phyloP scores from a whole-genome alignment of 64 coral and sea anemone genomes.

The Hydrozoanthus tunicans region DNA sequence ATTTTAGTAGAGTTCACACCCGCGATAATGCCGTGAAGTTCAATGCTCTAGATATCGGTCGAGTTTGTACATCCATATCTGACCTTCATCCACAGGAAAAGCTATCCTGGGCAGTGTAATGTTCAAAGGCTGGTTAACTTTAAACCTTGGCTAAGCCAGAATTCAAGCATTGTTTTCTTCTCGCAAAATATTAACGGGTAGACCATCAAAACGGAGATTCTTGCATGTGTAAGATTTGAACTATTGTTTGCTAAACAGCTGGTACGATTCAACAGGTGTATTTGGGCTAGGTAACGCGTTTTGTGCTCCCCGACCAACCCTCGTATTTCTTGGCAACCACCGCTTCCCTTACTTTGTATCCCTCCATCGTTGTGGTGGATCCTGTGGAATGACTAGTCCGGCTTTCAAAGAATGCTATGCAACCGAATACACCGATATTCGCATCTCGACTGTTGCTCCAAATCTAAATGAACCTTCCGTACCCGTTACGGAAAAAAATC shows the following conservation, averaged over 20 bases:
- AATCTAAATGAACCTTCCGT: neutral
- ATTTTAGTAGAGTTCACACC: too few relatives aligned
- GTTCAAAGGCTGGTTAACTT: too few relatives aligned
- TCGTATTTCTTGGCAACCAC: neutral
- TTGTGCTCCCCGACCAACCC: neutral
- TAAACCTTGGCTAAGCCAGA: too few relatives aligned
- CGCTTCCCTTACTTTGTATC: slow-evolving; percentile 23
- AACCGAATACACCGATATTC: neutral
- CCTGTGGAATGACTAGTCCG: neutral
- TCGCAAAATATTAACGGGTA: neutral
- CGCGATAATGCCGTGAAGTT: too few relatives aligned
- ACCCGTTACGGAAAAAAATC: neutral
- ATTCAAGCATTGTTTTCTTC: too few relatives aligned
- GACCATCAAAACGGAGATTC: neutral
- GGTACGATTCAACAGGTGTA: neutral
- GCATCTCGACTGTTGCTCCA: neutral
- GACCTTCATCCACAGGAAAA: too few relatives aligned
- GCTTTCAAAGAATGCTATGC: neutral
- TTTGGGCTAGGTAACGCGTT: neutral
- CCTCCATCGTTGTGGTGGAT: slow-evolving; percentile 43
- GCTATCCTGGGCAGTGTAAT: too few relatives aligned
- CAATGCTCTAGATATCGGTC: too few relatives aligned
- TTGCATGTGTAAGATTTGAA: neutral
- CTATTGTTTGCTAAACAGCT: neutral
- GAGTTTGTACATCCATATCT: too few relatives aligned